Evolutionary conservation across 2,113 vertebrate genomes (phyloP), one percentile per base, ranked within the genome.

Genomic region (Xyrauchen texanus): DNA sequence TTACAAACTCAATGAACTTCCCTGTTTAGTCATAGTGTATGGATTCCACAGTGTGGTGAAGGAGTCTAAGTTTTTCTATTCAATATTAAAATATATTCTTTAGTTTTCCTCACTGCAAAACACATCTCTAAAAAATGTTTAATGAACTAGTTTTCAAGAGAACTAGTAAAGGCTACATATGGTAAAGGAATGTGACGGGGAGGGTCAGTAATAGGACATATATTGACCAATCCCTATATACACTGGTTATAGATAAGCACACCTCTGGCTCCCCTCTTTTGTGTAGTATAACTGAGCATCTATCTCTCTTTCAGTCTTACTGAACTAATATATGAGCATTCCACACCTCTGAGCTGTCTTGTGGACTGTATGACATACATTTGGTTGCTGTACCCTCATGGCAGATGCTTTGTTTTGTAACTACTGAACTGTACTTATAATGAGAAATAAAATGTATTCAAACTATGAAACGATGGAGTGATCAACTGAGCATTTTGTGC

Each of bases 361-460:
- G 92, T 93, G 92, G 92, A 90, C 92, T 92, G 86, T 90, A 91
- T 88, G 90, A 90, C 89, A 85, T 90, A 89, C 89, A 85, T 91
- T 83, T 63, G 92, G 92, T 93, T 88, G 91, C 91, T 94, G 93
- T 93, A 90, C 90, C 90, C 89, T 92, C 90, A 93, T 93, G 91
- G 91, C 92, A 93, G 92, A 94, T 92, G 92, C 91, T 93, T 94
- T 82, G 91, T 93, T 93, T 94, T 94, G 93, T 94, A 94, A 94
- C 92, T 94, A 94, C 93, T 94, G 93, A 93, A 92, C 92, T 93
- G 93, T 94, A 94, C 93, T 94, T 94, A 93, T 94, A 93, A 93
- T 93, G 93, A 94, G 73, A 94, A 94, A 94, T 93, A 94, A 93
- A 93, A 93, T 93, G 92, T 94, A 94, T 93, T 93, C 93, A 91